Conservation (phyloP, 2,888 invertebrate species). For the Epinotia demarniana region DNA sequence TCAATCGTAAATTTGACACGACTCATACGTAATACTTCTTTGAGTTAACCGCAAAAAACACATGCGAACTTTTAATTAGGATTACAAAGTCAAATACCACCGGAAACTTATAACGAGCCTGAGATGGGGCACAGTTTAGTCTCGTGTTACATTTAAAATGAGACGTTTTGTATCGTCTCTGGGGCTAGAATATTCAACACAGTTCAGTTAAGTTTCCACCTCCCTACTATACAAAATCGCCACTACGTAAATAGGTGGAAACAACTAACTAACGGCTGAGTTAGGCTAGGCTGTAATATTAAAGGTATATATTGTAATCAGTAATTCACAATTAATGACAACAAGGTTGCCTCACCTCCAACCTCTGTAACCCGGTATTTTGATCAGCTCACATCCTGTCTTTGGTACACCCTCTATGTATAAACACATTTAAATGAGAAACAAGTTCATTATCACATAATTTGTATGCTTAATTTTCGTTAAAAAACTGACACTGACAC, state of each 20-base stretch:
- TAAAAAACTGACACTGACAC: too few relatives aligned
- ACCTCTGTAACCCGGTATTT: too few relatives aligned
- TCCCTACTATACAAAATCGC: not conserved
- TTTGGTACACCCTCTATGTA: too few relatives aligned
- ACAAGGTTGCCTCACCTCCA: too few relatives aligned
- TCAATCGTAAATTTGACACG: not conserved
- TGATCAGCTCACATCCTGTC: too few relatives aligned
- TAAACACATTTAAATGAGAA: too few relatives aligned
- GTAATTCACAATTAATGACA: too few relatives aligned
- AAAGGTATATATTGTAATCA: too few relatives aligned
- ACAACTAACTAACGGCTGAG: not conserved
- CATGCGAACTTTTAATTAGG: constrained; percentile 72
- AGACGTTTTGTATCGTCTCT: constrained; percentile 23
- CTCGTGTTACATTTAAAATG: constrained; percentile 43
- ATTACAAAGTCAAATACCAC: constrained; percentile 54
- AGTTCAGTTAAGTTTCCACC: not conserved
- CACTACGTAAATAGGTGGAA: too few relatives aligned
- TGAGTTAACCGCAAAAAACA: constrained; percentile 46
- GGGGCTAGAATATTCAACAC: not conserved
- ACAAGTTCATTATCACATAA: too few relatives aligned
- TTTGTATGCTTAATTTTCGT: too few relatives aligned
- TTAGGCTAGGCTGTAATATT: not conserved
- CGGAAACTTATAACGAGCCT: constrained; percentile 64
- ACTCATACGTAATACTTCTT: constrained; percentile 19
- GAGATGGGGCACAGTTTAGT: constrained; percentile 60